Evolutionary conservation across 1,140 invertebrate species (phyloP).

Genomic region (Conus betulinus): DNA sequence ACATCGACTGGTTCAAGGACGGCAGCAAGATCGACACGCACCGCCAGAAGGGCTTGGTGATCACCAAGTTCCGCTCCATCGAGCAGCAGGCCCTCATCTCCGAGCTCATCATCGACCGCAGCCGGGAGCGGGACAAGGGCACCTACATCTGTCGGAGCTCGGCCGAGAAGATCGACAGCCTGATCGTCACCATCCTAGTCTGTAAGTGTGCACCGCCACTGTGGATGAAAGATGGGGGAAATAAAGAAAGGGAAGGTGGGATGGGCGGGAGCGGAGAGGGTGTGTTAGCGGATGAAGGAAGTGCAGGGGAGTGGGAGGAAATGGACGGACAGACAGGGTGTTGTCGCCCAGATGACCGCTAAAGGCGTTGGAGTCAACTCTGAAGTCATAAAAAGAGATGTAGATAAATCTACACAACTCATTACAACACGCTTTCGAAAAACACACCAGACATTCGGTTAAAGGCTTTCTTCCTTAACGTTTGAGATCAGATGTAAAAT

Average conservation of each 20-base stretch:
- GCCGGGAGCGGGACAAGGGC: slow-evolving; percentile 31
- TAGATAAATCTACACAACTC: too few relatives aligned
- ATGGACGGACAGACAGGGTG: background rate
- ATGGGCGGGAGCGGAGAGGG: too few relatives aligned
- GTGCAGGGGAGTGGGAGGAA: too few relatives aligned
- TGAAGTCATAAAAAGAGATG: too few relatives aligned
- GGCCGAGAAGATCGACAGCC: slow-evolving; percentile 36
- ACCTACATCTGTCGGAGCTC: slow-evolving; percentile 46
- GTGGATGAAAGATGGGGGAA: background rate
- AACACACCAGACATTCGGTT: too few relatives aligned
- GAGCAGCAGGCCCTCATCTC: slow-evolving; percentile 38
- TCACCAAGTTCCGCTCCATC: slow-evolving; percentile 47
- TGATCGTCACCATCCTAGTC: slow-evolving; percentile 38
- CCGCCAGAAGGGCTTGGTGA: slow-evolving; percentile 28
- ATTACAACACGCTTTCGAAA: too few relatives aligned
- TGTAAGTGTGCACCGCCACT: slow-evolving; percentile 18
- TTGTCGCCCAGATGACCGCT: too few relatives aligned
- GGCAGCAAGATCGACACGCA: slow-evolving; percentile 45
- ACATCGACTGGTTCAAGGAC: slow-evolving; percentile 62
- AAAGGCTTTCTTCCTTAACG: too few relatives aligned
- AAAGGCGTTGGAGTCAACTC: too few relatives aligned
- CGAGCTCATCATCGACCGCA: slow-evolving; percentile 45
- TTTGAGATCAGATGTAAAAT: too few relatives aligned
- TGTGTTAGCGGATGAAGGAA: too few relatives aligned
- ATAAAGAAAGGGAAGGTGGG: too few relatives aligned